Percentiles rank a stretch among this genome's conserved stretches.
These are phyloP conservation scores for Watersipora subatra DNA, from an alignment of 1,140 invertebrate species.

Conservation along the genomic window DNA sequence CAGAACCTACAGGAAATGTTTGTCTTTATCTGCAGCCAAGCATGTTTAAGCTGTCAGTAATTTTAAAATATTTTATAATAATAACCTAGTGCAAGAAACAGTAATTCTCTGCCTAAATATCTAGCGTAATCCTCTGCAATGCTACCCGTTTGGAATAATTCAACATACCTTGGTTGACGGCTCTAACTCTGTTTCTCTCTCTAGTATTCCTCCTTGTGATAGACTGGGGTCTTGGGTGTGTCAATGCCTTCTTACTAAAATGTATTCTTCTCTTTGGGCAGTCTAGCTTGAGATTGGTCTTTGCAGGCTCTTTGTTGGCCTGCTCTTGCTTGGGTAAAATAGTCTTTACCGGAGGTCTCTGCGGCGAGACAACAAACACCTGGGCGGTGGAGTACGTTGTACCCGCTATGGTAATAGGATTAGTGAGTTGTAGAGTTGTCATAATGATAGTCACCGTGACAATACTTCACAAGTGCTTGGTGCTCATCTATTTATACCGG, in stretches of 20 bases:
- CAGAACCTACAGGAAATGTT: not conserved
- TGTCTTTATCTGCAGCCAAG: not conserved
- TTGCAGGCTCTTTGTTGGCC: not conserved
- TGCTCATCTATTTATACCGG: no score
- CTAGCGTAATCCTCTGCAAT: no score
- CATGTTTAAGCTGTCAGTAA: no score
- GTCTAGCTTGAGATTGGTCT: not conserved
- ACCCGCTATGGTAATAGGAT: not conserved
- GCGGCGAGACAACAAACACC: not conserved
- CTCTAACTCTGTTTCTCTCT: constrained; percentile 82
- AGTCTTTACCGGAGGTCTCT: not conserved
- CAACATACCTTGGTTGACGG: constrained; percentile 55
- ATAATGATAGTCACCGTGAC: not conserved
- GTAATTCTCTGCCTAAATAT: no score
- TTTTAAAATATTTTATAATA: no score
- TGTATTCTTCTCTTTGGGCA: not conserved
- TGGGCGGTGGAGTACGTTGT: not conserved
- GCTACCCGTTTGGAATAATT: not conserved
- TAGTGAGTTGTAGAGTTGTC: not conserved
- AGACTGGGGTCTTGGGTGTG: constrained; percentile 51
- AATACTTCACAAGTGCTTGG: not conserved
- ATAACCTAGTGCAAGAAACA: no score
- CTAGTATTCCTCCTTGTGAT: constrained; percentile 79
- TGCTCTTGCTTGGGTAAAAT: not conserved
- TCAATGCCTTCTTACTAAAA: constrained; percentile 5